A percentile compares a stretch with the other conserved stretches of the same genome.
Conservation (phyloP, 2,797 vertebrate species). For the Myotis vivesi region DNA sequence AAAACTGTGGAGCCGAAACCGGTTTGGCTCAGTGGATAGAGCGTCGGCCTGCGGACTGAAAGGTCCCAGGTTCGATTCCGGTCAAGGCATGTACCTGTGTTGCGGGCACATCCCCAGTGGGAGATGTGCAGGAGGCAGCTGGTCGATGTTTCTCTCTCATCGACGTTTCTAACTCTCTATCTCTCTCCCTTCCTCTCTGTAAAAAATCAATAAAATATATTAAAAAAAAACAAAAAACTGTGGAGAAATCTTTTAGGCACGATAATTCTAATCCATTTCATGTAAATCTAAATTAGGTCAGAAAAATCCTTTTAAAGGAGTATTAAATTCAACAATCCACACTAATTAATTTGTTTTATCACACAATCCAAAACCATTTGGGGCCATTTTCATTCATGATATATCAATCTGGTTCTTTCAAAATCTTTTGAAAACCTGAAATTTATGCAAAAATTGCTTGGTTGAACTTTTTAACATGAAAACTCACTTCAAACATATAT, state of each 20-base stretch:
- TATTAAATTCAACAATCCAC: slow-evolving; percentile 40
- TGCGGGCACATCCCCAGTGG: too few relatives aligned
- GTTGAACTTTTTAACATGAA: background rate
- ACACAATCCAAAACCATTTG: slow-evolving; percentile 28
- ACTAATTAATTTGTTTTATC: slow-evolving; percentile 50
- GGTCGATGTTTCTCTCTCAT: too few relatives aligned
- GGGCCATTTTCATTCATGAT: background rate
- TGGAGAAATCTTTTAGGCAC: slow-evolving; percentile 41
- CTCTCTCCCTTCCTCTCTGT: too few relatives aligned
- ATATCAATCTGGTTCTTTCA: background rate
- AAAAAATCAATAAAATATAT: too few relatives aligned
- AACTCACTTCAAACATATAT: slow-evolving; percentile 12
- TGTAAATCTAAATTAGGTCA: slow-evolving; percentile 50
- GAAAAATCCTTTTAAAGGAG: slow-evolving; percentile 31
- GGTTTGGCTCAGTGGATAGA: too few relatives aligned
- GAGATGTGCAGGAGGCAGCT: too few relatives aligned
- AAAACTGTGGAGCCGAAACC: background rate
- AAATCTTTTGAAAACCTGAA: slow-evolving; percentile 50
- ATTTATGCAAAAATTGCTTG: background rate
- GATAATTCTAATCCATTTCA: slow-evolving; percentile 58
- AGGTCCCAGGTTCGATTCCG: too few relatives aligned
- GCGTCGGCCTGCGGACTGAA: too few relatives aligned
- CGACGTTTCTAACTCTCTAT: too few relatives aligned
- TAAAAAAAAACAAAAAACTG: background rate
- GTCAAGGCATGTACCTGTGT: too few relatives aligned